Percentiles rank a stretch among this genome's conserved stretches.
phyloP scores from a whole-genome alignment of 2,888 invertebrate species.

The Allophyes oxyacanthae region DNA sequence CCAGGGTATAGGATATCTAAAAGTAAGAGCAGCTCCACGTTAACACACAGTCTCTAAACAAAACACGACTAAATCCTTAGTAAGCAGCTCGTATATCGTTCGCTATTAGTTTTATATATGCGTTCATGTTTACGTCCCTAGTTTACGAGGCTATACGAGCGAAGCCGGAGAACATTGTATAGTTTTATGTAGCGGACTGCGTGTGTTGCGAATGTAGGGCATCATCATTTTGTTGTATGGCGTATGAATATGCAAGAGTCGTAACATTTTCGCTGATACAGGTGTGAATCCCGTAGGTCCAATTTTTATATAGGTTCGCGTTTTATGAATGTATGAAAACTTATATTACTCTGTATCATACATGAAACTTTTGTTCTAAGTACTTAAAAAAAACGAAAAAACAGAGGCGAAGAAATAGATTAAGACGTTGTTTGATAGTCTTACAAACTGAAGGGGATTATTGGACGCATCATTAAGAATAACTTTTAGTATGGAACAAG shows the following conservation, averaged over 20 bases:
- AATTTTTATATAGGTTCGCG: too few relatives aligned
- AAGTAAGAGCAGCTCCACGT: too few relatives aligned
- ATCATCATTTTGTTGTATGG: slow-evolving; percentile 10
- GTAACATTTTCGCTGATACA: slow-evolving; percentile 17
- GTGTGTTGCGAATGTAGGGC: slow-evolving; percentile 6
- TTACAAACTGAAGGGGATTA: too few relatives aligned
- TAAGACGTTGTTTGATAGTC: too few relatives aligned
- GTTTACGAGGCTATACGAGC: slow-evolving; percentile 28
- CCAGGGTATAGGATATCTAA: too few relatives aligned
- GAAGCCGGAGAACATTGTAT: slow-evolving; percentile 16
- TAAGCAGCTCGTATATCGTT: slow-evolving; percentile 14
- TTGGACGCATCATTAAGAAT: too few relatives aligned
- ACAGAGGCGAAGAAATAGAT: too few relatives aligned
- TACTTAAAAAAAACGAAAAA: too few relatives aligned
- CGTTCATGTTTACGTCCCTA: slow-evolving; percentile 16
- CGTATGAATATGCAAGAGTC: slow-evolving; percentile 28
- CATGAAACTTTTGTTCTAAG: too few relatives aligned
- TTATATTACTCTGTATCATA: too few relatives aligned
- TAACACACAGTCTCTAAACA: background rate
- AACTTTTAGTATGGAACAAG: too few relatives aligned
- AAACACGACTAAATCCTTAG: slow-evolving; percentile 15
- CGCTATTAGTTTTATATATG: slow-evolving; percentile 32
- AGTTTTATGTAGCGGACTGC: slow-evolving; percentile 19
- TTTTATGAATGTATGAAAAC: too few relatives aligned
- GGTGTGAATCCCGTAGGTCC: background rate